Evolutionary conservation across 2,797 vertebrate genomes (phyloP).

Genomic region (Lophotriccus pileatus): DNA sequence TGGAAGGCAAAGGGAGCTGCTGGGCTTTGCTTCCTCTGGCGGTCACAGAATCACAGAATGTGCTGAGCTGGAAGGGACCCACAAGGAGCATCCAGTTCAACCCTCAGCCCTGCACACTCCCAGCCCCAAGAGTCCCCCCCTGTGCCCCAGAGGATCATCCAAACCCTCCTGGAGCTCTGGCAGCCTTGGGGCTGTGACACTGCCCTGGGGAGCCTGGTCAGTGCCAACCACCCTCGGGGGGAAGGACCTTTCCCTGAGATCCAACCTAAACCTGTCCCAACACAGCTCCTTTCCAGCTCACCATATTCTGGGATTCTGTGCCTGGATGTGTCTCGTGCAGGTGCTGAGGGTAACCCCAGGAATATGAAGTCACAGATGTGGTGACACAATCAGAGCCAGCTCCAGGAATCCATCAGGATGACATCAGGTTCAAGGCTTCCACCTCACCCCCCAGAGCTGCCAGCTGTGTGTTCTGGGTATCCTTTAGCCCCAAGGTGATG

Average conservation of each 20-base stretch:
- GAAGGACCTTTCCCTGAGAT: no score
- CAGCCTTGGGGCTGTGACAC: background rate
- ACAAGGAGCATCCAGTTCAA: background rate
- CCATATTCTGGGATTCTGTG: background rate
- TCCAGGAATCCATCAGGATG: background rate
- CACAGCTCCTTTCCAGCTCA: background rate
- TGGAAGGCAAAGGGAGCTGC: background rate
- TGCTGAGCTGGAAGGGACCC: background rate
- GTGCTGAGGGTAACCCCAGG: background rate
- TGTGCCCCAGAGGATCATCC: background rate
- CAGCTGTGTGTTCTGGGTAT: background rate
- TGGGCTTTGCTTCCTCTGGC: no score
- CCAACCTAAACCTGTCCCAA: no score
- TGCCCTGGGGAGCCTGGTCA: no score
- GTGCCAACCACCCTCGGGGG: no score
- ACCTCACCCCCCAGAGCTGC: background rate
- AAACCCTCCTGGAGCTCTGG: background rate
- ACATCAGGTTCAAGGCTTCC: background rate
- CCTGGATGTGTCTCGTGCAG: fast-evolving
- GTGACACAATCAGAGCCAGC: background rate
- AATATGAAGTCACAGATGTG: background rate
- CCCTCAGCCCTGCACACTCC: background rate
- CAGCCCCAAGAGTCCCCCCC: background rate
- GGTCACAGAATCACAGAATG: background rate
- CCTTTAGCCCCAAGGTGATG: background rate